Conservation (phyloP, 1,140 invertebrate genomes). For the Callitettix versicolor region DNA sequence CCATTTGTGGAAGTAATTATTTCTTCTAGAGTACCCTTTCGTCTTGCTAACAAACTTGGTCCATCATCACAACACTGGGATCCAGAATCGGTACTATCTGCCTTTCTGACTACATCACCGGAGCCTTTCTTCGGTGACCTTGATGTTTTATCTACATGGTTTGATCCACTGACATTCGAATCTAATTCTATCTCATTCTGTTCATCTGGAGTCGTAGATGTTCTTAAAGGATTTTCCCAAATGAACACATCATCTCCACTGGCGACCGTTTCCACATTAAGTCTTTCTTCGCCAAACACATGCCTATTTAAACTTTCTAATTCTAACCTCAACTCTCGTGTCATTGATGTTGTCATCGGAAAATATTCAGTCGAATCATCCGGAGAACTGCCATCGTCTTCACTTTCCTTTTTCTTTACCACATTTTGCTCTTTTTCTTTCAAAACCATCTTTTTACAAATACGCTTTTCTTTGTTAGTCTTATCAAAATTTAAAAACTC, state of each 20-base stretch:
- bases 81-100: constrained; percentile 16
- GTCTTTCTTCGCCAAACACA: constrained; percentile 43
- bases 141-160: constrained; percentile 18
- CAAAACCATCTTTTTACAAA: not conserved
- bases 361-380: constrained; percentile 72
- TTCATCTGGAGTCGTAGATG: constrained; percentile 52
- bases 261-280: constrained; percentile 26
- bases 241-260: constrained; percentile 50
- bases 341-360: constrained; percentile 77
- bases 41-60: constrained; percentile 14
- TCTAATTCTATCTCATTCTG: constrained; percentile 56
- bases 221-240: constrained; percentile 59
- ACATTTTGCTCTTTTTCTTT: constrained; percentile 30
- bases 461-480: not conserved
- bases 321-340: constrained; percentile 64
- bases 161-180: constrained; percentile 16
- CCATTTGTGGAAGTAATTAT: constrained; percentile 8
- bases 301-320: constrained; percentile 70
- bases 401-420: constrained; percentile 30
- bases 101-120: constrained; percentile 48
- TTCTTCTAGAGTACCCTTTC: constrained; percentile 18
- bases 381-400: constrained; percentile 43
- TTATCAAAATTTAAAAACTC: constrained; percentile 65
- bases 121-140: constrained; percentile 41
- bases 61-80: constrained; percentile 2